Evolutionary conservation across 2,113 vertebrate genomes (phyloP), one percentile per base, ranked within the genome.

Genomic region (Pholis gunnellus): DNA sequence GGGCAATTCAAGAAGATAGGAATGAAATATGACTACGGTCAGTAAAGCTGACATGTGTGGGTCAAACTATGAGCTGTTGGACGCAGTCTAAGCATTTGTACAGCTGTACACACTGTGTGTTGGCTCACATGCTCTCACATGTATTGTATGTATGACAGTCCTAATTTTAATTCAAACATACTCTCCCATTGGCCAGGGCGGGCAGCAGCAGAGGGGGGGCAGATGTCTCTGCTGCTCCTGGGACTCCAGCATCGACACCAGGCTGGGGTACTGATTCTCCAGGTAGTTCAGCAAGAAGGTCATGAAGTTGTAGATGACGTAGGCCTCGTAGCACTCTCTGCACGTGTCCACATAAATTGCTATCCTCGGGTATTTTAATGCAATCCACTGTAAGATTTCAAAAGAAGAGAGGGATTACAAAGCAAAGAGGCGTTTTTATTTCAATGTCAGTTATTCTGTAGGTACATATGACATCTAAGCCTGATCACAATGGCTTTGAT

Each of bases 221-320:
- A 99, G 95, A 90, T 98, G 98, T 87, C 94, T 97, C 90, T 99
- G 97, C 92, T 99, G 98, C 80, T 99, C 97, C 95, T 99, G 98
- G 0, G 96, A 97, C 93, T 99, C 98, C 88, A 99, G 95, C 91
- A 99, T 98, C 94, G 97, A 90, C 70, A 97, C 97, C 80, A 99
- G 94, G 92, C 96, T 98, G 83, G 98, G 98, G 82, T 97, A 99
- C 65, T 97, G 97, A 88, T 97, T 97, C 57, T 95, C 97, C 88
- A 99, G 92, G 73, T 98, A 99, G 91, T 98, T 99, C 40, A 97
- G 96, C 92, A 99, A 95, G 93, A 99, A 99, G 85, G 96, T 97
- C 98, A 99, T 99, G 88, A 99, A 99, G 92, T 98, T 99, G 93
- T 99, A 99, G 95, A 99, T 99, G 90, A 99, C 98, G 81, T 97